A percentile compares a stretch with the other conserved stretches of the same genome.
These are phyloP conservation scores for Pentalonia nigronervosa DNA, from an alignment of 1,140 invertebrate genomes.

Conservation along the genomic window DNA sequence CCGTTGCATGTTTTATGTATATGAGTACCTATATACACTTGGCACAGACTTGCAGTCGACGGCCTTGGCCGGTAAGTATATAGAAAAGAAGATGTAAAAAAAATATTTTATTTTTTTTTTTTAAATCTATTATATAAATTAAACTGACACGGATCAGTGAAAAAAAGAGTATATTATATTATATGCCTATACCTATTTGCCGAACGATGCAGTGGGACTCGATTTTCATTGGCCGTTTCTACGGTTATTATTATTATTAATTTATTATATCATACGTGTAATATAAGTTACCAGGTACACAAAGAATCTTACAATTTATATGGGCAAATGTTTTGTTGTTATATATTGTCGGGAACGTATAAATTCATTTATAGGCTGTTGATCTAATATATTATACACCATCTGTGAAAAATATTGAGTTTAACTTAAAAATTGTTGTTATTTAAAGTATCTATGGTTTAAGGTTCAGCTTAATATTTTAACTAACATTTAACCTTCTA, in stretches of 20 bases:
- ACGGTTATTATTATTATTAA: neutral
- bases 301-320: neutral
- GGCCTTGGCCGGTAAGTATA: slow-evolving; percentile 13
- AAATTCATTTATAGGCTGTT: neutral
- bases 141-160: neutral
- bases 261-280: neutral
- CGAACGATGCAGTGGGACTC: neutral
- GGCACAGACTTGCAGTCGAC: slow-evolving; percentile 31
- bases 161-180: neutral
- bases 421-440: neutral
- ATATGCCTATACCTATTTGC: neutral
- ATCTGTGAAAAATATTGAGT: neutral
- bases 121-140: neutral
- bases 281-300: neutral
- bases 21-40: neutral
- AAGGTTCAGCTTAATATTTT: neutral
- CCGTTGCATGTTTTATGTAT: slow-evolving; percentile 1
- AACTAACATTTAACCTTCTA: neutral
- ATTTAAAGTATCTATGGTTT: neutral
- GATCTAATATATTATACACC: neutral
- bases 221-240: neutral
- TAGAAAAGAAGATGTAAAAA: neutral
- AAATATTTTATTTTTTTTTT: neutral
- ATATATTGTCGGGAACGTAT: neutral
- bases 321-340: neutral